Conservation (phyloP, 2,113 vertebrate species). For the Alosa alosa region DNA sequence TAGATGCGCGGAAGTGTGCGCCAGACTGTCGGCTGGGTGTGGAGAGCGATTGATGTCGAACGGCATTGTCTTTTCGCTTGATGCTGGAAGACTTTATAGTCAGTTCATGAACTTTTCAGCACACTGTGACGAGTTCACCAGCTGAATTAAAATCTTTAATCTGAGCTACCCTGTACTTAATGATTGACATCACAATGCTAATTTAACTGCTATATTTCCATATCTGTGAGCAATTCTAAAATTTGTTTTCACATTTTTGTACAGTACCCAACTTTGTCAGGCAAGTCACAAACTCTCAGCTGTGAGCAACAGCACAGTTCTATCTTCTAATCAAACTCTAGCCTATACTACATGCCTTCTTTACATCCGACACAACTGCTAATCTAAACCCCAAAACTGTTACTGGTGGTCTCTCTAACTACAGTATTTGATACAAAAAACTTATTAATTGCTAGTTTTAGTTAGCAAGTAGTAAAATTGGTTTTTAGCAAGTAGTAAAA, state of each 20-base stretch:
- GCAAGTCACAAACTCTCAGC: background rate
- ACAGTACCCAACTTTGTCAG: background rate
- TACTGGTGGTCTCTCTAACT: no score
- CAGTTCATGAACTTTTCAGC: constrained; percentile 11
- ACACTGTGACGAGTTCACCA: background rate
- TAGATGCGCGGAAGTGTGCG: constrained; percentile 35
- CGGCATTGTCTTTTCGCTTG: background rate
- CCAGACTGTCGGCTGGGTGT: constrained; percentile 16
- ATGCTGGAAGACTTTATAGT: background rate
- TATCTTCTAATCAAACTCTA: background rate
- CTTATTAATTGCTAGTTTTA: no score
- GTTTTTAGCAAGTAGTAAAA: no score
- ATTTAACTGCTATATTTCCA: background rate
- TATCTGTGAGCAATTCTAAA: background rate
- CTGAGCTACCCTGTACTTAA: background rate
- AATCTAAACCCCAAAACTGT: background rate
- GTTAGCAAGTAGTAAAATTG: no score
- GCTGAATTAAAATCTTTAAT: background rate
- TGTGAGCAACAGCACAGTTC: background rate
- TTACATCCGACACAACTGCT: background rate
- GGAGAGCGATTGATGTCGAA: constrained; percentile 8
- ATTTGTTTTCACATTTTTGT: background rate
- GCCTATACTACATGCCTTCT: no score
- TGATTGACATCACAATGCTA: background rate
- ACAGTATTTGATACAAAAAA: no score